phyloP scores from a whole-genome alignment of 2,113 vertebrate species.

The Cercopithecus mona region DNA sequence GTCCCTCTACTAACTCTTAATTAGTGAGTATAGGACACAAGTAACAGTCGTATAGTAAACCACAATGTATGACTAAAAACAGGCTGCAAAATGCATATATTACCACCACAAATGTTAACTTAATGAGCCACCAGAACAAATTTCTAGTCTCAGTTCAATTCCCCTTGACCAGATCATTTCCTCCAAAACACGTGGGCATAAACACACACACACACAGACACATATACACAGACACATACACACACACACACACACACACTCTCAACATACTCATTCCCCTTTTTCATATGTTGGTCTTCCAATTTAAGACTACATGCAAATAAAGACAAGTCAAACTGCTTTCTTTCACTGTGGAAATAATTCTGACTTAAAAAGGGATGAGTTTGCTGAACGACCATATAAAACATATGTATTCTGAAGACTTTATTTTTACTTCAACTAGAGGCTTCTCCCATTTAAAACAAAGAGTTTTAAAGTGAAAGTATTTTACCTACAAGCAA shows the following conservation, averaged over 20 bases:
- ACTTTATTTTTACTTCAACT: neutral
- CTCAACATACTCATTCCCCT: neutral
- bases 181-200: neutral
- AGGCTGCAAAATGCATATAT: neutral
- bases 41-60: neutral
- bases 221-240: neutral
- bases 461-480: neutral
- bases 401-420: neutral
- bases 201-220: neutral
- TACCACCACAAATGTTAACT: neutral
- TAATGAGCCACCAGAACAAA: neutral
- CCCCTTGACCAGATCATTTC: neutral
- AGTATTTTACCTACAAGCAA: neutral
- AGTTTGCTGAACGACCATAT: neutral
- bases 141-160: neutral
- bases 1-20: neutral
- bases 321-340: neutral
- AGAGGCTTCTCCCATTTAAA: neutral
- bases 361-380: neutral
- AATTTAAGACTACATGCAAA: slow-evolving; percentile 36
- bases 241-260: neutral
- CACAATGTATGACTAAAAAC: neutral
- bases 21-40: neutral
- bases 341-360: slow-evolving; percentile 8
- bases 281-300: neutral